phyloP scores from a whole-genome alignment of 1,140 invertebrate species.

The Cryptotermes secundus region DNA sequence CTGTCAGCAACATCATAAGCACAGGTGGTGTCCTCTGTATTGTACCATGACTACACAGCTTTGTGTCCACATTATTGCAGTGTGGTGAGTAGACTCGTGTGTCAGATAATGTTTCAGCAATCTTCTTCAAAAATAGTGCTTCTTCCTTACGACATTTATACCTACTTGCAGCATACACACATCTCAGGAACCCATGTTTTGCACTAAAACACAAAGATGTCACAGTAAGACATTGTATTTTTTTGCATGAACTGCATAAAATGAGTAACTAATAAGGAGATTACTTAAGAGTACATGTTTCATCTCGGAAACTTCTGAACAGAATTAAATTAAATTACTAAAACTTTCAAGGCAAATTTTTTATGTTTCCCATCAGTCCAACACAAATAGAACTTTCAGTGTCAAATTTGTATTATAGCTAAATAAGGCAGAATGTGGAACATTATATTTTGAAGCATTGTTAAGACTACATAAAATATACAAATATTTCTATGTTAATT shows the following conservation, averaged over 20 bases:
- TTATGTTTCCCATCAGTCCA: too few species aligned
- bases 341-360: too few species aligned
- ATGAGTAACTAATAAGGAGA: background rate
- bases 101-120: constrained; percentile 38
- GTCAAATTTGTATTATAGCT: too few species aligned
- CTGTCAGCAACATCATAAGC: background rate
- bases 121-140: constrained; percentile 41
- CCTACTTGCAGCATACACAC: constrained; percentile 41
- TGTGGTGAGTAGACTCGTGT: constrained; percentile 28
- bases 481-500: too few species aligned
- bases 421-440: too few species aligned
- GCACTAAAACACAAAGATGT: constrained; percentile 40
- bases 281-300: too few species aligned
- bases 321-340: too few species aligned
- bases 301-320: too few species aligned
- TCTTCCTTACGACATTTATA: constrained; percentile 43
- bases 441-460: too few species aligned
- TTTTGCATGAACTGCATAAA: background rate
- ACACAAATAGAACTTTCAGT: too few species aligned
- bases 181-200: constrained; percentile 44
- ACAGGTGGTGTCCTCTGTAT: background rate
- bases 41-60: background rate
- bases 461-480: too few species aligned
- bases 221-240: background rate
- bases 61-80: constrained; percentile 13